Conservation (phyloP, 2,113 vertebrate genomes). For the Setophaga coronata region DNA sequence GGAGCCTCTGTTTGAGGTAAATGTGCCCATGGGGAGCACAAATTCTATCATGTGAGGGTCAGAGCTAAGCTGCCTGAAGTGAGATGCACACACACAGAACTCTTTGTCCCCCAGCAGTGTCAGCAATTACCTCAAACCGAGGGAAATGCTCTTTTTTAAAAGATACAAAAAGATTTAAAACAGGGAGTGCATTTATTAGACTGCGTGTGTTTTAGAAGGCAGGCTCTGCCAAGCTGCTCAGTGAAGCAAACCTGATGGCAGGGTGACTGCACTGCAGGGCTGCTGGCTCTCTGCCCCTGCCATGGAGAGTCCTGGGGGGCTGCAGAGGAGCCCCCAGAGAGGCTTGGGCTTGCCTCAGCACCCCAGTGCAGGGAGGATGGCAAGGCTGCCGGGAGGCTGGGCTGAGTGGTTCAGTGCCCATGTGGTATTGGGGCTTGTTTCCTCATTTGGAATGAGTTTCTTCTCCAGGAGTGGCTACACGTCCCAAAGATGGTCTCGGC, state of each 20-base stretch:
- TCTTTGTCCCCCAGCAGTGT: neutral
- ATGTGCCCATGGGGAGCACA: neutral
- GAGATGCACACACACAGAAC: neutral
- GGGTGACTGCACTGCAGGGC: neutral
- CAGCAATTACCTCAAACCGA: neutral
- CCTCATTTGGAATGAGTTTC: neutral
- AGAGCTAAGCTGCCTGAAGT: neutral
- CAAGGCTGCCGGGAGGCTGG: rapidly evolving
- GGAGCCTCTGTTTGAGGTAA: neutral
- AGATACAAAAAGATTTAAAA: neutral
- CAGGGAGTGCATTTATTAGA: neutral
- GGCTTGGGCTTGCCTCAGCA: rapidly evolving
- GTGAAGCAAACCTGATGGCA: neutral
- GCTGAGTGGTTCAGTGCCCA: neutral
- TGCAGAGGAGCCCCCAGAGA: neutral
- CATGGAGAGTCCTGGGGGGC: neutral
- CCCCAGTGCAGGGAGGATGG: neutral
- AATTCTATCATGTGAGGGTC: neutral
- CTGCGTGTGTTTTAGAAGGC: neutral
- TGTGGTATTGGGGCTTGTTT: neutral
- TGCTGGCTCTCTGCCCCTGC: neutral
- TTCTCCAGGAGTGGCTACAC: neutral
- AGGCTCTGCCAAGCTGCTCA: neutral
- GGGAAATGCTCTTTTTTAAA: neutral
- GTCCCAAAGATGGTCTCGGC: neutral